phyloP scores from a whole-genome alignment of 2,888 invertebrate genomes.

The Chirona hameri region DNA sequence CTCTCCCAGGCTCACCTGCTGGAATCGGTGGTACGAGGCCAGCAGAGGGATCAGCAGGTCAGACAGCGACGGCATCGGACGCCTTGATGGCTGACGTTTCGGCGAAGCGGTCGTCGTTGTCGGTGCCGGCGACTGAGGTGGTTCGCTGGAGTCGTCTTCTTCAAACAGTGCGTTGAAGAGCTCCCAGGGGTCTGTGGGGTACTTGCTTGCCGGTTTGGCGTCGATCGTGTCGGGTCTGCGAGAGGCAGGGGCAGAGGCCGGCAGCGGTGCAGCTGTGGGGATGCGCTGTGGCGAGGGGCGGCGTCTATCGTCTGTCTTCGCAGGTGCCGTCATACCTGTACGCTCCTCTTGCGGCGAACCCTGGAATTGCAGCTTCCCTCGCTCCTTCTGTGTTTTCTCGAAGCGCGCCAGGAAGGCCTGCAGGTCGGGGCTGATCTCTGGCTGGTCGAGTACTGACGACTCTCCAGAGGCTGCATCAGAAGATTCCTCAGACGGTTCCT shows the following conservation, averaged over 20 bases:
- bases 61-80: neutral
- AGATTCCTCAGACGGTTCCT: too few species aligned
- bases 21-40: conserved; percentile 1
- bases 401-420: conserved; percentile 2
- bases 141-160: neutral
- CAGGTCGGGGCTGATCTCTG: conserved; percentile 5
- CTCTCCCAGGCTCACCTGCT: neutral
- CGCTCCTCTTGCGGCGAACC: too few species aligned
- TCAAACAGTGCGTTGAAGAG: conserved; percentile 8
- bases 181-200: conserved; percentile 7
- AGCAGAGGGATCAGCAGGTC: conserved; percentile 14
- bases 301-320: too few species aligned
- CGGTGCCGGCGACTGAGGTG: too few species aligned
- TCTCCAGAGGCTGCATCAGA: too few species aligned
- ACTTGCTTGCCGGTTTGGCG: neutral
- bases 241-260: too few species aligned
- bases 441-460: neutral
- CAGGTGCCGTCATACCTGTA: too few species aligned
- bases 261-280: too few species aligned
- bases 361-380: neutral
- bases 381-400: neutral
- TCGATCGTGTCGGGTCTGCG: too few species aligned
- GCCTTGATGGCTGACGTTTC: neutral
- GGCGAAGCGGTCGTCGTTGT: neutral
- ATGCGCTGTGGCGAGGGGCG: too few species aligned